Base-by-base conservation (phyloP, 2,888 invertebrate genomes). In the Andrena bicolor region DNA sequence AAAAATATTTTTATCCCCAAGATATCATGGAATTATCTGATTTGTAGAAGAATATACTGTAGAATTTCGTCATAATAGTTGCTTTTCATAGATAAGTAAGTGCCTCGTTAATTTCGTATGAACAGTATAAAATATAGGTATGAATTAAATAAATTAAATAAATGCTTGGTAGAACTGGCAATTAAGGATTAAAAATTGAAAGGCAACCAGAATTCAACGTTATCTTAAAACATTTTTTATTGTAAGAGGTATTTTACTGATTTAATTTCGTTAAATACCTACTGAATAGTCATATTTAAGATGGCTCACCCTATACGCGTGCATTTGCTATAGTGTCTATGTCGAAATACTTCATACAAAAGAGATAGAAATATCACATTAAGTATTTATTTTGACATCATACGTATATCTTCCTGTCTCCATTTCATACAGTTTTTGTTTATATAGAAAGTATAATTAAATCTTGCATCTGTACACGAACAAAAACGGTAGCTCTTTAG, bases 311-410 rank as follows among this genome's bases (percentile, higher is more conserved):
- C 7, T 53, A 56, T 70, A n/a, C 28, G 28, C 30, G 48, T 6
- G 32, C 26, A 58, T 20, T 13, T 26, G 28, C 5, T 10, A 41
- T 41, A 51, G 4, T 20, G 56, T 23, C 10, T 41, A 65, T 58
- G 53, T 76, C 30, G 66, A 71, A 70, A 26, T 71, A 49, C 23
- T 60, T 63, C 71, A 35, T 63, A 63, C 32, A 78, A 78, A 80
- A 78, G 30, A 58, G 35, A 68, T 75, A 48, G 60, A 61, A 51
- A 80, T 71, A 70, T 76, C 48, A 70, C 35, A 41, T 61, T 65
- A 30, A 65, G 32, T 65, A 76, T 72, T 68, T 60, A 48, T 66
- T 63, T 66, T 64, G 10, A 30, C 28, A 35, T 65, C 64, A 26
- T 56, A 56, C 56, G 10, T 76, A 48, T 77, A 65, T 51, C 58